Base-by-base conservation (phyloP, 2,113 vertebrate genomes). In the Australoheros scitulus region DNA sequence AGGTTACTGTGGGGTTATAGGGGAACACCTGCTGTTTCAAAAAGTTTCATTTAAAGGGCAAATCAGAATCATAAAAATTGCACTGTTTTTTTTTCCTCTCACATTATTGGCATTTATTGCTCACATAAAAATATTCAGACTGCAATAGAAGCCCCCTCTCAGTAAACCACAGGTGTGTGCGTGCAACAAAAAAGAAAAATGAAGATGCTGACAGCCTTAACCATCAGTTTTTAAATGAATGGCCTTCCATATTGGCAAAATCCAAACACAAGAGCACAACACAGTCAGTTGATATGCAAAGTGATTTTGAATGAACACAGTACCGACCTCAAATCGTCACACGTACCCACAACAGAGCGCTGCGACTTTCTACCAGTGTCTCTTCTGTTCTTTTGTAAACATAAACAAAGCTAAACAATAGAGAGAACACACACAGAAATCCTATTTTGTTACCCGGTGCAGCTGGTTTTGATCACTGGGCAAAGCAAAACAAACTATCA, bases 331-430 rank as follows among this genome's bases (percentile, higher is more conserved):
- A 82, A 85, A 81, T 85, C 86, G 81, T 79, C 80, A 52, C 81
- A 57, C 26, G 1, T 83, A 80, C 79, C 92, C 92, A 91, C 92
- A 90, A 87, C 84, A 92, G 82, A 91, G 87, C 79, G 22, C 8
- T 14, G 74, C n/a, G 82, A 86, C 88, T 85, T 82, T 92, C 90
- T 86, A 82, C 70, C 81, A 82, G 88, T 60, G 80, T 90, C 86
- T 78, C 52, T 63, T 91, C 86, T 88, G 83, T 80, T 84, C 81
- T 83, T 82, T 80, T 86, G 77, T 90, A 84, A 92, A 91, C 87
- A 92, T 84, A 89, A 92, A 89, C 89, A 88, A 60, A 88, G 79
- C 83, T 68, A 91, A 93, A 92, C 86, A 90, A 84, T 91, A 84
- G 80, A 77, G 80, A 72, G 85, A 91, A 88, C 88, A 91, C 88